Conservation (phyloP, 37 sponge, comb jelly and placozoan species). For the Amphimedon queenslandica region DNA sequence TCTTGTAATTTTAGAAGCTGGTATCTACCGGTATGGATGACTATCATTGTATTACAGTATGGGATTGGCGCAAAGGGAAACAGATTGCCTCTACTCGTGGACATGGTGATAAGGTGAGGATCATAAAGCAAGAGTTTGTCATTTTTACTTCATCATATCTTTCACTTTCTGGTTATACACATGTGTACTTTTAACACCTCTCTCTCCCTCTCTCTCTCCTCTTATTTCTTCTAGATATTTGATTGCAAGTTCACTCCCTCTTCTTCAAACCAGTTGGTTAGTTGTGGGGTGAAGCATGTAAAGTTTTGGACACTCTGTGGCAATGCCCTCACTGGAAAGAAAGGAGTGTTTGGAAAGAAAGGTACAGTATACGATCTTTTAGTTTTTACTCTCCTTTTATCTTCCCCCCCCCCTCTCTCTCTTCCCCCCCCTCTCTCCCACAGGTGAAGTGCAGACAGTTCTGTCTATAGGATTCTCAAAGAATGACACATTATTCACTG, state of each 20-base stretch:
- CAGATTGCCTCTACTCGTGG: conserved; percentile 55
- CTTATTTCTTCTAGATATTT: conserved; percentile 53
- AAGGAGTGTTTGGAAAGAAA: conserved; percentile 88
- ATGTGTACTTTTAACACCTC: not conserved
- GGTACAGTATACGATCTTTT: conserved; percentile 22
- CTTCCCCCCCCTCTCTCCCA: not conserved
- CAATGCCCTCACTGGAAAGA: conserved; percentile 78
- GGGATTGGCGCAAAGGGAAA: conserved; percentile 93
- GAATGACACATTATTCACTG: conserved; percentile 54
- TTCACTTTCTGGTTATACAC: not conserved
- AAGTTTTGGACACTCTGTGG: conserved; percentile 97
- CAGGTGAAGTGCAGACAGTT: conserved; percentile 88
- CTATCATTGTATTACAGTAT: conserved; percentile 74
- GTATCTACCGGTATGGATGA: conserved; percentile 91
- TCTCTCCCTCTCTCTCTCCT: not conserved
- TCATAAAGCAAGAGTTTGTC: not conserved
- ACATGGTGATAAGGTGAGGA: conserved; percentile 69
- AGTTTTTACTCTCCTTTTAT: not conserved
- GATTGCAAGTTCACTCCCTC: conserved; percentile 86
- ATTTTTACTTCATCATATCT: not conserved
- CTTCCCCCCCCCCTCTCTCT: not conserved
- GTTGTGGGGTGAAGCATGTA: conserved; percentile 95
- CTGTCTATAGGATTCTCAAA: conserved; percentile 79
- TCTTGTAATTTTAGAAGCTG: conserved; percentile 46
- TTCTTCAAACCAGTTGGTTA: conserved; percentile 39